Percentiles rank a stretch among this genome's conserved stretches.
Conservation (phyloP, 2,888 invertebrate species). For the Cheilosia vulpina region DNA sequence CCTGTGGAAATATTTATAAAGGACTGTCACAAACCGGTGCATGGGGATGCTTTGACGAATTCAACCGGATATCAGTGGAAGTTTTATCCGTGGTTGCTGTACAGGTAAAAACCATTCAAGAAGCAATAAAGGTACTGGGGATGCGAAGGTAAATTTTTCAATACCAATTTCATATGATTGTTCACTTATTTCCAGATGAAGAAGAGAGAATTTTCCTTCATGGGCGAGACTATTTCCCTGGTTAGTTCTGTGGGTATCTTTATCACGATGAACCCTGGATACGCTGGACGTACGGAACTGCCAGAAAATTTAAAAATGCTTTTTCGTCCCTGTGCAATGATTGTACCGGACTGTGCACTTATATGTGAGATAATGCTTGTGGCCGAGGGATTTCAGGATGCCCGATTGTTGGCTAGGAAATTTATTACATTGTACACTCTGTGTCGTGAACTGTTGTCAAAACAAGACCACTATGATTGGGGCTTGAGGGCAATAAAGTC, state of each 20-base stretch:
- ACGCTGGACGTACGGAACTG: constrained; percentile 95
- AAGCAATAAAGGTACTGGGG: constrained; percentile 89
- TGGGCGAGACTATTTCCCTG: constrained; percentile 92
- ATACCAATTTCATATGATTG: constrained; percentile 66
- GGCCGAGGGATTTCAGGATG: constrained; percentile 98
- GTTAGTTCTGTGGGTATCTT: constrained; percentile 94
- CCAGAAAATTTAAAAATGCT: constrained; percentile 89
- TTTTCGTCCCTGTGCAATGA: constrained; percentile 96
- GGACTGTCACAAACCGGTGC: constrained; percentile 96
- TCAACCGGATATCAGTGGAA: constrained; percentile 98
- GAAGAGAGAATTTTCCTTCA: constrained; percentile 92
- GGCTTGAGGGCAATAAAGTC: constrained; percentile 98
- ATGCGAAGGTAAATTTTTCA: constrained; percentile 78
- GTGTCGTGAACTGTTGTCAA: constrained; percentile 95
- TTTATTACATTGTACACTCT: constrained; percentile 97
- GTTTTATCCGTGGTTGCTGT: constrained; percentile 98
- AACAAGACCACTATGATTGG: constrained; percentile 99
- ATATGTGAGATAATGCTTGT: constrained; percentile 99
- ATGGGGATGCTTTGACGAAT: constrained; percentile 99
- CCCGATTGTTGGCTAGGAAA: constrained; percentile 94
- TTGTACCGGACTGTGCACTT: constrained; percentile 97
- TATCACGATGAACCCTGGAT: constrained; percentile 98
- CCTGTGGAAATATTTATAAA: constrained; percentile 98
- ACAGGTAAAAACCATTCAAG: constrained; percentile 94
- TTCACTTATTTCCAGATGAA: constrained; percentile 83